Percentiles rank a stretch among this genome's conserved stretches.
Evolutionary conservation across 2,888 invertebrate species (phyloP).

Genomic region (Pammene fasciana): DNA sequence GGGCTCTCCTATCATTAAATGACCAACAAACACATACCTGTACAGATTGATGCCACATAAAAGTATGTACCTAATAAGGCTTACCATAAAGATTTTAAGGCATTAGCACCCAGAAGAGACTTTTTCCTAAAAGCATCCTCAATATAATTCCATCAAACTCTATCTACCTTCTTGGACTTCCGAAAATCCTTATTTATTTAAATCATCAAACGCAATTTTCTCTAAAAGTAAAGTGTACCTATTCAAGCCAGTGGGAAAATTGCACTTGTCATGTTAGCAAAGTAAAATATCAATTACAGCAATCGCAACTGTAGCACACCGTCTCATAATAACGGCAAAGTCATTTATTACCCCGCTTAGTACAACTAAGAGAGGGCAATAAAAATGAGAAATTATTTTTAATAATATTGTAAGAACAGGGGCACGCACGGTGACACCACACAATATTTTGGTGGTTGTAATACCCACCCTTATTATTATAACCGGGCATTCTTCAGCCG

Average conservation of each 20-base stretch:
- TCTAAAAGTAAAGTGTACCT: not conserved
- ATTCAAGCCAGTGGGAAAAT: not conserved
- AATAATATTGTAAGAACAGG: slow-evolving; percentile 70
- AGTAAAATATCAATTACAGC: slow-evolving; percentile 37
- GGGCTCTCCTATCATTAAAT: too few relatives aligned
- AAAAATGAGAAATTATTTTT: slow-evolving; percentile 84
- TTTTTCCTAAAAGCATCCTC: too few relatives aligned
- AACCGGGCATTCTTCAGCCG: slow-evolving; percentile 69
- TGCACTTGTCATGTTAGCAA: slow-evolving; percentile 2
- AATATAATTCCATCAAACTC: too few relatives aligned
- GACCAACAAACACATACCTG: too few relatives aligned
- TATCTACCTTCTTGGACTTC: too few relatives aligned
- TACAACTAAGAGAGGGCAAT: slow-evolving; percentile 68
- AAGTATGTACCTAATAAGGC: too few relatives aligned
- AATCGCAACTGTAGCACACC: slow-evolving; percentile 28
- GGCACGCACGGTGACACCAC: slow-evolving; percentile 60
- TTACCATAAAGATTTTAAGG: too few relatives aligned
- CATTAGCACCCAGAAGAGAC: too few relatives aligned
- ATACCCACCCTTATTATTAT: slow-evolving; percentile 73
- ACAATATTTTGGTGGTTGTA: slow-evolving; percentile 71
- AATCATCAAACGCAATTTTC: too few relatives aligned
- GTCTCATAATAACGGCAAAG: slow-evolving; percentile 53
- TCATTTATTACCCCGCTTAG: slow-evolving; percentile 67
- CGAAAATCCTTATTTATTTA: too few relatives aligned
- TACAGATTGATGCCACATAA: too few relatives aligned